Percentiles rank a stretch among this genome's conserved stretches.
phyloP scores from a whole-genome alignment of 2,888 invertebrate genomes.

The Empis stercorea region DNA sequence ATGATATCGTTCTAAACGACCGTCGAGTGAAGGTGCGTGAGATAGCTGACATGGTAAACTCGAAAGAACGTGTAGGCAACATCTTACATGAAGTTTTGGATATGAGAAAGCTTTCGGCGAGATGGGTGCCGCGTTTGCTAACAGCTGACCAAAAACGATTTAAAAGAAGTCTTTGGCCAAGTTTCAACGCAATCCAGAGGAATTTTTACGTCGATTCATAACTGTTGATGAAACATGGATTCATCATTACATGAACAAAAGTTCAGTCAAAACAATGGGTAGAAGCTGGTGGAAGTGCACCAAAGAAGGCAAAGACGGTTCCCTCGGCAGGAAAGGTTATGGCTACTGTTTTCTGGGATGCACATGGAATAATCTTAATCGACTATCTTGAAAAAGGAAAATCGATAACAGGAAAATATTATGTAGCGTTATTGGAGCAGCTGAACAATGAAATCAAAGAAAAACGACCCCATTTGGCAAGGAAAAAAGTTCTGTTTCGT shows the following conservation, averaged over 20 bases:
- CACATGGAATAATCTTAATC: constrained; percentile 5
- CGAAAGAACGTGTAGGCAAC: constrained; percentile 14
- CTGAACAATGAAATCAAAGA: too few relatives aligned
- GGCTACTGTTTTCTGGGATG: constrained; percentile 8
- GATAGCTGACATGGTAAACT: constrained; percentile 18
- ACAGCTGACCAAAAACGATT: constrained; percentile 21
- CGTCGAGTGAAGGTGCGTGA: constrained; percentile 21
- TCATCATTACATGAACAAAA: constrained; percentile 24
- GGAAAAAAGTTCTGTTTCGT: too few relatives aligned
- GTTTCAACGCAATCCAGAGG: constrained; percentile 21
- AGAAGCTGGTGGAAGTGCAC: constrained; percentile 1
- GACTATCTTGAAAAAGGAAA: constrained; percentile 6
- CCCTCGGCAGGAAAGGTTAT: constrained; percentile 1
- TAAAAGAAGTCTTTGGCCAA: constrained; percentile 20
- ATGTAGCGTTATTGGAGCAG: constrained; percentile 1
- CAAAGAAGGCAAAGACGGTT: constrained; percentile 5
- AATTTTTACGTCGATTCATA: constrained; percentile 24
- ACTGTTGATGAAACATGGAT: constrained; percentile 29
- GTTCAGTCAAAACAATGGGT: constrained; percentile 4
- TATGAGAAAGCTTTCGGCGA: constrained; percentile 22
- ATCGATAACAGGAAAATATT: constrained; percentile 6
- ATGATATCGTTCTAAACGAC: constrained; percentile 20
- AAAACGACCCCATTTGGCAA: too few relatives aligned
- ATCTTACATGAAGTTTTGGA: constrained; percentile 19
- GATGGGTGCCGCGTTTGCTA: constrained; percentile 27